These are phyloP conservation scores for Aphyosemion australe DNA, from an alignment of 2,113 vertebrate genomes.

Conservation along the genomic window DNA sequence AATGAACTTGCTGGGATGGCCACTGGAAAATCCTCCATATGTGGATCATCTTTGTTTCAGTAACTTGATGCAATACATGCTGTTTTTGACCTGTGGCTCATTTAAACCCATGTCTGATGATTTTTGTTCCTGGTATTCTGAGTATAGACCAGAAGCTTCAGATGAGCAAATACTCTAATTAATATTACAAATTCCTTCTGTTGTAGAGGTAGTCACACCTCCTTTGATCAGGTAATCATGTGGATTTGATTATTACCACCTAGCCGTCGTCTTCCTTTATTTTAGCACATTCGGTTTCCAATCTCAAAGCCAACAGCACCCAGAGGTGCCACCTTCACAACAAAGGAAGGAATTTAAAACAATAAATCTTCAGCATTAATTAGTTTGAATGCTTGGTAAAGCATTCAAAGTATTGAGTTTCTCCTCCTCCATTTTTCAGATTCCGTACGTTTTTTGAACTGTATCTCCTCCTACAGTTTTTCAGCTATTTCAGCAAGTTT, in stretches of 20 bases:
- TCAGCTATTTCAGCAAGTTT: too few relatives aligned
- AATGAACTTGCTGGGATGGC: background rate
- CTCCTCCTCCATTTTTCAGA: too few relatives aligned
- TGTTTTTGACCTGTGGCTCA: background rate
- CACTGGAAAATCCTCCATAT: background rate
- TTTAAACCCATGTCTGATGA: too few relatives aligned
- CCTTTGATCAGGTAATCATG: background rate
- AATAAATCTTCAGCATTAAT: background rate
- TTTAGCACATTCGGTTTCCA: too few relatives aligned
- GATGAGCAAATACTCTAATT: too few relatives aligned
- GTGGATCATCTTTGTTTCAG: background rate
- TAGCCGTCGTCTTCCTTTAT: too few relatives aligned
- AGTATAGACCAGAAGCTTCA: too few relatives aligned
- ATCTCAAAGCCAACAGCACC: background rate
- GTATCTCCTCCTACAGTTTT: too few relatives aligned
- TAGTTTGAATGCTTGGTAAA: too few relatives aligned
- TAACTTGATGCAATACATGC: background rate
- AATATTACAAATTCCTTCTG: background rate
- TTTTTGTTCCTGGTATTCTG: background rate
- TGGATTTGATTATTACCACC: too few relatives aligned
- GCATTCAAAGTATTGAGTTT: too few relatives aligned
- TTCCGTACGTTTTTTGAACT: too few relatives aligned
- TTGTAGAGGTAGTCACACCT: background rate
- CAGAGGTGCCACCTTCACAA: background rate
- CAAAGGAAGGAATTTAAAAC: background rate